A percentile compares a stretch with the other conserved stretches of the same genome.
Conservation (phyloP, 2,888 invertebrate genomes). For the Syrphus vitripennis region DNA sequence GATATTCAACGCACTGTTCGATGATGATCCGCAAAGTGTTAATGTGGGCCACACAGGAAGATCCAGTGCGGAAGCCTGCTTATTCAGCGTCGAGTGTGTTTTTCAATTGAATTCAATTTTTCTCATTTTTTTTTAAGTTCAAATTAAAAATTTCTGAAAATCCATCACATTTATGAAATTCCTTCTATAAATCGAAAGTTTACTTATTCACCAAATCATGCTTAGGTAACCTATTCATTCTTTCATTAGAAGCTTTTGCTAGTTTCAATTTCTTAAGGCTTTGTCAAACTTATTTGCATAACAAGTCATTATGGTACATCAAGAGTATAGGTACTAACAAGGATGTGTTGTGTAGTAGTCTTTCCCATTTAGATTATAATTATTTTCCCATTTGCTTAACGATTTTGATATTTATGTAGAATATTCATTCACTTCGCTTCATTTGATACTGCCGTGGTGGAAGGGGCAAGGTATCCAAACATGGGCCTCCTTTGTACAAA, state of each 20-base stretch:
- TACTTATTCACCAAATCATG: neutral
- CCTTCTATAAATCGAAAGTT: neutral
- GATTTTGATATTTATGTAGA: conserved; percentile 62
- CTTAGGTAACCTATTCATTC: neutral
- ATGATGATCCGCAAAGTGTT: no score
- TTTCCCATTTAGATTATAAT: conserved; percentile 74
- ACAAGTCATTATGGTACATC: conserved; percentile 68
- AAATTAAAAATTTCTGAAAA: neutral
- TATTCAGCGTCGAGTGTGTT: no score
- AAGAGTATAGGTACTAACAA: conserved; percentile 59
- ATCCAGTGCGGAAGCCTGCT: no score
- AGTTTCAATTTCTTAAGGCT: conserved; percentile 28
- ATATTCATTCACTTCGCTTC: conserved; percentile 6
- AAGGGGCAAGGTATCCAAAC: neutral
- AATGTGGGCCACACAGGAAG: no score
- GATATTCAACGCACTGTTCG: no score
- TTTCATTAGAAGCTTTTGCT: neutral
- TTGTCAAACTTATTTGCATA: conserved; percentile 64
- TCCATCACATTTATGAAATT: neutral
- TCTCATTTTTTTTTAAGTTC: no score
- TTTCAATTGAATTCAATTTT: no score
- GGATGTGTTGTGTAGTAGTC: conserved; percentile 27
- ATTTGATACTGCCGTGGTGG: conserved; percentile 32
- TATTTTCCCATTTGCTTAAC: conserved; percentile 78
- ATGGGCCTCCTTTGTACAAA: neutral